These are phyloP conservation scores for Rhinella marina DNA, from an alignment of 2,797 vertebrate species.

Conservation along the genomic window DNA sequence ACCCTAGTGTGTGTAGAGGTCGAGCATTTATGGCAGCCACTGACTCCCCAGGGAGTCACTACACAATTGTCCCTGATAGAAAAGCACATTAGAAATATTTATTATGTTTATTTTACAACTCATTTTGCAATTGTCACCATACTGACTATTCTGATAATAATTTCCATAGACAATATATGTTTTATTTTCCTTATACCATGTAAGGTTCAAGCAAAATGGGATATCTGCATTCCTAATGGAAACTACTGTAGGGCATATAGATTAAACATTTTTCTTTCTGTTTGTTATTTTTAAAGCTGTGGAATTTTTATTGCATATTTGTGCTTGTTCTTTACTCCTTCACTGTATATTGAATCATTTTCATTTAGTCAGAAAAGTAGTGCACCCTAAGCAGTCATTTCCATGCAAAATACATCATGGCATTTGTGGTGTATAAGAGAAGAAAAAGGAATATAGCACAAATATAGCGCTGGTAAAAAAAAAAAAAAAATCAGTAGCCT, in stretches of 20 bases:
- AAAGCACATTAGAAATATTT: too few species aligned
- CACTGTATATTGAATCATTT: conserved; percentile 22
- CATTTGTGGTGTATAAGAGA: conserved; percentile 38
- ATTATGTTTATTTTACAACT: too few species aligned
- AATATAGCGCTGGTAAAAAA: not conserved
- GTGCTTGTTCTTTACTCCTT: conserved; percentile 26
- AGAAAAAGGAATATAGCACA: conserved; percentile 20
- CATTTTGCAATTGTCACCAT: too few species aligned
- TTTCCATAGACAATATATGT: too few species aligned
- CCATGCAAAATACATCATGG: conserved; percentile 28
- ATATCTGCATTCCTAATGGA: not conserved
- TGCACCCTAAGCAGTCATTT: conserved; percentile 28
- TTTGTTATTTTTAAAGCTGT: not conserved
- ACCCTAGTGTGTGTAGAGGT: too few species aligned
- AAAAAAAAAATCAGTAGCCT: conserved; percentile 12
- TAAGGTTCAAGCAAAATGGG: not conserved
- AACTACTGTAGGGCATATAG: not conserved
- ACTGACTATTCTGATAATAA: too few species aligned
- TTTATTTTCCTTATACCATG: not conserved
- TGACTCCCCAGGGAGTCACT: too few species aligned
- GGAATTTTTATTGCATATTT: not conserved
- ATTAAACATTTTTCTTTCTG: not conserved
- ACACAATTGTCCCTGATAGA: too few species aligned
- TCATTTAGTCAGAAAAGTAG: conserved; percentile 37
- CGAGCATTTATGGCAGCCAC: too few species aligned